Evolutionary conservation across 2,113 vertebrate species (phyloP), one percentile per base, ranked within the genome.

Genomic region (Hystrix brachyura): DNA sequence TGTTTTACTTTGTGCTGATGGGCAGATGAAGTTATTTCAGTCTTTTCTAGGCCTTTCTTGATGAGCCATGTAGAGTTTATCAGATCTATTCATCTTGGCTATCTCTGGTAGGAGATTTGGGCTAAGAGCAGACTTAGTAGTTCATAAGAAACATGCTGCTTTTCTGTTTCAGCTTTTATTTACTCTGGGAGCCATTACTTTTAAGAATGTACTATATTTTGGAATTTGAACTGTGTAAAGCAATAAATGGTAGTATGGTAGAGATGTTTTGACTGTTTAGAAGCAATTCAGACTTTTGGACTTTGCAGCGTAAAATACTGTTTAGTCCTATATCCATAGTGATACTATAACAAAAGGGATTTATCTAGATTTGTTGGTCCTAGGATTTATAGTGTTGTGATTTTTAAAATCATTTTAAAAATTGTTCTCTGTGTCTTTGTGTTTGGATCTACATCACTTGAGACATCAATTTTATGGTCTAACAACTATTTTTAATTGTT

Each of bases 161-260:
- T 92, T 92, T 83, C 43, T 67, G 1, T 95, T 7, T 95, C 27
- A 87, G 34, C 55, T 51, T 51, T 65, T 91, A 51, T 94, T 97
- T 94, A 38, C 62, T 95, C 57, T 97, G 38, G 72, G 74, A 72
- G 29, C 90, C 87, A 29, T 34, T 94, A 57, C 25, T 96, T 6
- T 85, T 23, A 84, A 95, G 32, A 85, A 93, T 79, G 81, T 74
- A 76, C 25, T 80, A 55, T 9, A 89, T 80, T 96, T 76, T 97
- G 85, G 72, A 94, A 92, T 89, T 93, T 90, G 78, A 95, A 48
- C 14, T 91, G 65, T 72, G 60, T 92, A 92, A 94, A 93, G 43
- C 34, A 86, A 80, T 48, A 86, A 60, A 78, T 94, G n/a, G 55
- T 72, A 83, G 25, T 78, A 29, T 84, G 11, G 29, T 88, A 57